A percentile compares a stretch with the other conserved stretches of the same genome.
Evolutionary conservation across 1,140 invertebrate genomes (phyloP).

Genomic region (Nephotettix cincticeps): DNA sequence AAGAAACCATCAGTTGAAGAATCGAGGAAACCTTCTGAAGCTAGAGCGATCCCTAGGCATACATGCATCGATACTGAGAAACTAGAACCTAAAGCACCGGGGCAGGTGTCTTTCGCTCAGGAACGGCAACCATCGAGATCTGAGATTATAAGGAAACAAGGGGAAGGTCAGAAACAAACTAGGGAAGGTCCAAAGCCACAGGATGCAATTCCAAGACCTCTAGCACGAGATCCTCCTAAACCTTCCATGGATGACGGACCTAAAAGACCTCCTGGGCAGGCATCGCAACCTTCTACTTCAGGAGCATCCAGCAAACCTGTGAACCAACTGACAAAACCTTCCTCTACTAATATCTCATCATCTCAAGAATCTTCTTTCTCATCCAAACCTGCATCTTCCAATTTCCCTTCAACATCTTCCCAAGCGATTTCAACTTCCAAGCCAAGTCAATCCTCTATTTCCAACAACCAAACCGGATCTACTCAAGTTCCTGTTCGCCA

Average conservation of each 20-base stretch:
- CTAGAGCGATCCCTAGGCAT: background rate
- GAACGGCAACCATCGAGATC: background rate
- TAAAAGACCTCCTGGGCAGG: background rate
- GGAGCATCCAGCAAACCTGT: too few relatives aligned
- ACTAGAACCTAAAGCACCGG: conserved; percentile 34
- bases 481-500: background rate
- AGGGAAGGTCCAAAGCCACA: background rate
- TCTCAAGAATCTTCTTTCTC: too few relatives aligned
- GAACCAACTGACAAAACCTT: too few relatives aligned
- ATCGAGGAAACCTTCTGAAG: background rate
- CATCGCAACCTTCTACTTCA: too few relatives aligned
- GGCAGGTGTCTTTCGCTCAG: background rate
- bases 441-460: background rate
- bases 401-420: background rate
- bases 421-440: background rate
- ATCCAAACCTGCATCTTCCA: background rate
- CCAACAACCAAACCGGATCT: background rate
- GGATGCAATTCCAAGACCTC: conserved; percentile 7
- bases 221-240: background rate
- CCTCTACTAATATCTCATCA: too few relatives aligned
- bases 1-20: background rate
- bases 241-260: background rate
- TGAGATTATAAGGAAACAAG: background rate
- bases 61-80: background rate
- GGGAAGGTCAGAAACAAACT: background rate